A percentile compares a stretch with the other conserved stretches of the same genome.
Conservation (phyloP, 2,113 vertebrate species). For the Salvelinus sp. region DNA sequence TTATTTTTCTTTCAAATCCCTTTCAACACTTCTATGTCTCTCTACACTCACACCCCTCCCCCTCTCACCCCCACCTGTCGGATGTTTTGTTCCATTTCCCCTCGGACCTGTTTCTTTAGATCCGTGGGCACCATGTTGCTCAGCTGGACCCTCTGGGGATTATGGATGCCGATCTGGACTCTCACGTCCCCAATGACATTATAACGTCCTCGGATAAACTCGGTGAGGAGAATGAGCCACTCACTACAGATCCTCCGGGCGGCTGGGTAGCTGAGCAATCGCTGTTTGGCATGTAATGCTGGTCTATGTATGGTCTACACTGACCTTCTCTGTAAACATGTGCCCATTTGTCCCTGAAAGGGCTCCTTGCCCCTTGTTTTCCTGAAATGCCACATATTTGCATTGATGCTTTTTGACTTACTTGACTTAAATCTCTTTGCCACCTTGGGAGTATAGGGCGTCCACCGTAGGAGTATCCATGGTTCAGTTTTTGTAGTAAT, state of each 20-base stretch:
- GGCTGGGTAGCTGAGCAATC: not conserved
- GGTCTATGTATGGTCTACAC: not conserved
- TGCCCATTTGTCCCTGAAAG: not conserved
- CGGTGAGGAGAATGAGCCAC: constrained; percentile 83
- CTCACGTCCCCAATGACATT: constrained; percentile 95
- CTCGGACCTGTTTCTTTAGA: constrained; percentile 77
- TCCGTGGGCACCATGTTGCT: constrained; percentile 99
- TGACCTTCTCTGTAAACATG: not conserved
- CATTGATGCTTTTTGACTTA: too few relatives aligned
- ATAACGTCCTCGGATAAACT: constrained; percentile 99
- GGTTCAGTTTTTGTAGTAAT: too few relatives aligned
- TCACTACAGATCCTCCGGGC: not conserved
- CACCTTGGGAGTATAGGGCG: too few relatives aligned
- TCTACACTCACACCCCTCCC: constrained; percentile 9
- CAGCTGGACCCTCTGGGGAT: constrained; percentile 99
- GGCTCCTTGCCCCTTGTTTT: not conserved
- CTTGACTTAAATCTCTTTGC: too few relatives aligned
- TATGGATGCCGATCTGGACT: constrained; percentile 99
- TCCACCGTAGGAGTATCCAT: too few relatives aligned
- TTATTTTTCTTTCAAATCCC: not conserved
- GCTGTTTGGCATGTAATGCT: not conserved
- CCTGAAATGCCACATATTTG: too few relatives aligned
- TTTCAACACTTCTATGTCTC: not conserved
- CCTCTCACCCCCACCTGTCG: constrained; percentile 18
- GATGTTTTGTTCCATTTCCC: constrained; percentile 19